Evolutionary conservation across 2,888 invertebrate genomes (phyloP).

Genomic region (Lithosia quadra): DNA sequence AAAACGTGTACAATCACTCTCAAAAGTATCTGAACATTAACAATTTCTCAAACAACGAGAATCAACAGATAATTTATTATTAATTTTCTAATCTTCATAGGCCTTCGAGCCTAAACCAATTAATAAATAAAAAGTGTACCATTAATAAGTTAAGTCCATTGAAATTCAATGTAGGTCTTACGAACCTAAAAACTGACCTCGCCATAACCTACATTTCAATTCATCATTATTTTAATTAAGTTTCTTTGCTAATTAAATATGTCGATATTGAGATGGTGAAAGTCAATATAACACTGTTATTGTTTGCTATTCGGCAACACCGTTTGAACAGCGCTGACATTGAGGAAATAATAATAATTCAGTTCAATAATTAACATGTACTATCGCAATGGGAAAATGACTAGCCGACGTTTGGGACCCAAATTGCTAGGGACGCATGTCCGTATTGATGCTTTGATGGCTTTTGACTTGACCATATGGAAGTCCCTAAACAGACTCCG

Average conservation of each 20-base stretch:
- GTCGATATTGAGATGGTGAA: constrained; percentile 24
- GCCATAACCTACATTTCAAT: not conserved
- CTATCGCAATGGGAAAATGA: not conserved
- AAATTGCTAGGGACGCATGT: no score
- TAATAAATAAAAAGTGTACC: no score
- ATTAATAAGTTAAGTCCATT: not conserved
- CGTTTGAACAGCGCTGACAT: constrained; percentile 2
- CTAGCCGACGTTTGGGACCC: no score
- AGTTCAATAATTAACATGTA: not conserved
- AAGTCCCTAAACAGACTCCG: no score
- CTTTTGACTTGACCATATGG: no score
- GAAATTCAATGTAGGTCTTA: not conserved
- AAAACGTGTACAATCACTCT: no score
- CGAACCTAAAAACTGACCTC: not conserved
- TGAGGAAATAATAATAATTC: not conserved
- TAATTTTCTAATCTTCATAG: no score
- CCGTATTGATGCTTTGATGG: no score
- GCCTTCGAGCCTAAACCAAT: no score
- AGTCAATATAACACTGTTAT: constrained; percentile 6
- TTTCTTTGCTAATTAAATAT: constrained; percentile 26
- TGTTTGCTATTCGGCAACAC: not conserved
- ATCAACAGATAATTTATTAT: no score
- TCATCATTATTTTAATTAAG: constrained; percentile 21
- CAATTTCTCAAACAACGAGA: no score
- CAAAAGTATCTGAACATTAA: no score